These are phyloP conservation scores for Salvelinus alpinus DNA, from an alignment of 2,113 vertebrate species.

Conservation along the genomic window DNA sequence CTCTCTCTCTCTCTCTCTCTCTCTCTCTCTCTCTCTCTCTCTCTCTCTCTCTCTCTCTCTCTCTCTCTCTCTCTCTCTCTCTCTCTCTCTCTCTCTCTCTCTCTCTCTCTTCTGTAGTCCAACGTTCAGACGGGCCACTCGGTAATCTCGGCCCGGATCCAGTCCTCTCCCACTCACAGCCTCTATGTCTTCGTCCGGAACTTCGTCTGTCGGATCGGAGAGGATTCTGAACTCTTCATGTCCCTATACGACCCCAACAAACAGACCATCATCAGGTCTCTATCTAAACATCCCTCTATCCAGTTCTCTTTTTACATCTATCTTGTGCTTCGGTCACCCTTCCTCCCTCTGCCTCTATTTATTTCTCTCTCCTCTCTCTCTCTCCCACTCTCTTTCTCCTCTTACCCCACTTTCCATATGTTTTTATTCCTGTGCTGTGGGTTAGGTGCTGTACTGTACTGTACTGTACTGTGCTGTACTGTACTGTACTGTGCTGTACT, in stretches of 20 bases:
- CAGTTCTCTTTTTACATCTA: background rate
- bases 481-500: too few species aligned
- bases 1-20: background rate
- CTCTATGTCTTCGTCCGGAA: slow-evolving; percentile 96
- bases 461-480: too few species aligned
- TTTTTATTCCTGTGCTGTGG: background rate
- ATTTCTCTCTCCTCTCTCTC: background rate
- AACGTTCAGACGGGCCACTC: slow-evolving; percentile 87
- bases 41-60: slow-evolving; percentile 1
- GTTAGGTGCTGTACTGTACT: too few species aligned
- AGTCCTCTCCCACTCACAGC: slow-evolving; percentile 93
- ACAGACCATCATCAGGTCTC: slow-evolving; percentile 87
- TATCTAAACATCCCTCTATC: background rate
- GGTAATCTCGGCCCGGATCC: slow-evolving; percentile 83
- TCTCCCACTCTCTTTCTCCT: background rate
- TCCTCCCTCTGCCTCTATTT: background rate
- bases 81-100: background rate
- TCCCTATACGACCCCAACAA: slow-evolving; percentile 92
- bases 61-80: background rate
- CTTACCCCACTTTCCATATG: background rate
- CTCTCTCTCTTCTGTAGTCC: slow-evolving; percentile 68
- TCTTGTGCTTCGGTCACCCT: background rate
- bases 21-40: background rate
- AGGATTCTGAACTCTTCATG: slow-evolving; percentile 98
- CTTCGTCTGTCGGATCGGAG: slow-evolving; percentile 95